Evolutionary conservation across 2,888 invertebrate species (phyloP).

Genomic region (Trachelus iudaicus): DNA sequence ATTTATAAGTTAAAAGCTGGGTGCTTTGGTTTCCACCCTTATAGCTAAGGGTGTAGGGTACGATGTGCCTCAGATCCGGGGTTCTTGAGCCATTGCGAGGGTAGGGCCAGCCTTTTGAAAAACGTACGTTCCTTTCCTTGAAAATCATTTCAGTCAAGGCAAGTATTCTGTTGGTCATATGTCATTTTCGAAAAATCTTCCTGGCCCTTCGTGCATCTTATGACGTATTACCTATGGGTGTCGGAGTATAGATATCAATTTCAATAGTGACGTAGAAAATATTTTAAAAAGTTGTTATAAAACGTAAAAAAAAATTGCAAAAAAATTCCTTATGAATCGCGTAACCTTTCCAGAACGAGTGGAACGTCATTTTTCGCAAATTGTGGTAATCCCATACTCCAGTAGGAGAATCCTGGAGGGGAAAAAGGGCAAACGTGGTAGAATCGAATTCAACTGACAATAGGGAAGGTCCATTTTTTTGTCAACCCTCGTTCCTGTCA

Average conservation of each 20-base stretch:
- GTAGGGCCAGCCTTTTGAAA: background rate
- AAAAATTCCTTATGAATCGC: background rate
- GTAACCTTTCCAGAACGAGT: background rate
- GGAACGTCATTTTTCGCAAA: background rate
- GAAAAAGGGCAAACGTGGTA: background rate
- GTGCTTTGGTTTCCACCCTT: constrained; percentile 5
- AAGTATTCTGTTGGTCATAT: background rate
- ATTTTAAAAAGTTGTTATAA: background rate
- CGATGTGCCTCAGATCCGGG: background rate
- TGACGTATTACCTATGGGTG: background rate
- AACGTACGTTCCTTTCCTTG: background rate
- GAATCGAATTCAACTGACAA: background rate
- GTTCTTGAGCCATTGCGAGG: background rate
- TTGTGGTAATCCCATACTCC: background rate
- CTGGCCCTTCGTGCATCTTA: background rate
- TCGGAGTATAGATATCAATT: background rate
- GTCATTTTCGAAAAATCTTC: background rate
- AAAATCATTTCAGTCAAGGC: background rate
- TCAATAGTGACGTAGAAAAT: background rate
- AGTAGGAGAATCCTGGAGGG: background rate
- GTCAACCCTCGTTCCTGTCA: background rate
- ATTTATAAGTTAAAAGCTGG: constrained; percentile 16
- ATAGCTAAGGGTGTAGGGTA: background rate
- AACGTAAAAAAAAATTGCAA: background rate
- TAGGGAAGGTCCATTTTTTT: background rate